Base-by-base conservation (phyloP, 2,888 invertebrate species). In the Zaprionus lineosus region DNA sequence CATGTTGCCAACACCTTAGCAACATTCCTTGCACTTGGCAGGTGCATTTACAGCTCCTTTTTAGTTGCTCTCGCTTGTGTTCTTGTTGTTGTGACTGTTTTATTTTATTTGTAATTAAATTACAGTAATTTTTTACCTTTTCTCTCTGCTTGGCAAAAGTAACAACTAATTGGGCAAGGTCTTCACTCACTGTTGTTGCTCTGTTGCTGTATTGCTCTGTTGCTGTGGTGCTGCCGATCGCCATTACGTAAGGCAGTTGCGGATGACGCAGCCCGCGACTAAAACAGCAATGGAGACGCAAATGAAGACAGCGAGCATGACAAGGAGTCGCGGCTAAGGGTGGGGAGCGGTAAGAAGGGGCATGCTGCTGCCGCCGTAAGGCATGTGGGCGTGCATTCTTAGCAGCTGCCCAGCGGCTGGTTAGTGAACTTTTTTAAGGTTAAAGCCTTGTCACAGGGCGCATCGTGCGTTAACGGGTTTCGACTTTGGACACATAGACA, bases 111-210 rank as follows among this genome's bases (percentile, higher is more conserved):
- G 55, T 43, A 56, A 51, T 60, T 60, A 34, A 78, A 63, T 71
- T 64, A 67, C 43, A 50, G 47, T 40, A 12, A 21, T 14, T 41
- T 24, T 26, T 16, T 51, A 43, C 51, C 44, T 33, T 51, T 34
- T 48, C 53, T 41, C 44, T 11, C 29, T 19, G 44, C 8, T 15
- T 6, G 29, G 28, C 50, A n/a, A n/a, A n/a, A n/a, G n/a, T n/a
- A n/a, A n/a, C n/a, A 47, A 66, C 82, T 77, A 82, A 79, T 79
- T 79, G 84, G 74, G 62, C 74, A 84, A 84, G 78, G 78, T 84
- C 67, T 84, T n/a, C 14, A 21, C 9, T 9, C 31, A 51, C 11
- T 31, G 24, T 4, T 40, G 21, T 55, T 59, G 40, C 51, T n/a
- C n/a, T n/a, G n/a, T n/a, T n/a, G n/a, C n/a, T n/a, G n/a, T n/a